A percentile compares a stretch with the other conserved stretches of the same genome.
Evolutionary conservation across 2,113 vertebrate species (phyloP).

Genomic region (Stigmatopora nigra): DNA sequence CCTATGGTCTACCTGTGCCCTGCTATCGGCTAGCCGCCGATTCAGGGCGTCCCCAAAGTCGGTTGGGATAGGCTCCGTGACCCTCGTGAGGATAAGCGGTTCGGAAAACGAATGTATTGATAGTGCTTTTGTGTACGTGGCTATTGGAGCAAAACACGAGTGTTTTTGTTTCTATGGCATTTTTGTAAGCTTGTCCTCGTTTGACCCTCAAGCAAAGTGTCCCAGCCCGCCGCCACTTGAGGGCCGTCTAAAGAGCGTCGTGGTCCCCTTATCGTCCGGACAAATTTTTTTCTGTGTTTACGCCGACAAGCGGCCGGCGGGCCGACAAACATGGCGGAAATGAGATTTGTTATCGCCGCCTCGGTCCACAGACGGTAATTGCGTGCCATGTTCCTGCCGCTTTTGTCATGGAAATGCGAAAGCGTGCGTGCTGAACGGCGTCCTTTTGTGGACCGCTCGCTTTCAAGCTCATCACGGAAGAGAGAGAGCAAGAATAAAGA

Average conservation of each 20-base stretch:
- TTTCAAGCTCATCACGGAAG: conserved; percentile 31
- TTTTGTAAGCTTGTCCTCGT: no score
- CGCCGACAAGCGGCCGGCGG: conserved; percentile 42
- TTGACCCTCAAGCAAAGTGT: background rate
- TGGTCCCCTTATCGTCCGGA: conserved; percentile 22
- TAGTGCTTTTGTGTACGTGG: no score
- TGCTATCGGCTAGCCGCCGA: no score
- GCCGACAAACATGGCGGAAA: conserved; percentile 53
- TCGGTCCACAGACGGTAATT: background rate
- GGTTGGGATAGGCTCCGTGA: no score
- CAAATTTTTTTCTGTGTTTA: conserved; percentile 47
- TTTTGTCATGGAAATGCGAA: conserved; percentile 45
- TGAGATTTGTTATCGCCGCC: conserved; percentile 52
- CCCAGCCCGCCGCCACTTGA: background rate
- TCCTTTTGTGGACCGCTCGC: conserved; percentile 37
- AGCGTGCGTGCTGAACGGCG: conserved; percentile 10
- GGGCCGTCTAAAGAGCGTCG: conserved; percentile 8
- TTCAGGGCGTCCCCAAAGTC: no score
- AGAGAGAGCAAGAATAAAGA: background rate
- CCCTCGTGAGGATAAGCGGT: no score
- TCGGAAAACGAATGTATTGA: no score
- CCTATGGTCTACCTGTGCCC: no score
- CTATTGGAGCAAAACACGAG: no score
- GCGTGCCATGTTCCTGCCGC: conserved; percentile 17
- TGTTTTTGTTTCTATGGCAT: no score